Evolutionary conservation across 2,888 invertebrate genomes (phyloP).

Genomic region (Chouioia cunea): DNA sequence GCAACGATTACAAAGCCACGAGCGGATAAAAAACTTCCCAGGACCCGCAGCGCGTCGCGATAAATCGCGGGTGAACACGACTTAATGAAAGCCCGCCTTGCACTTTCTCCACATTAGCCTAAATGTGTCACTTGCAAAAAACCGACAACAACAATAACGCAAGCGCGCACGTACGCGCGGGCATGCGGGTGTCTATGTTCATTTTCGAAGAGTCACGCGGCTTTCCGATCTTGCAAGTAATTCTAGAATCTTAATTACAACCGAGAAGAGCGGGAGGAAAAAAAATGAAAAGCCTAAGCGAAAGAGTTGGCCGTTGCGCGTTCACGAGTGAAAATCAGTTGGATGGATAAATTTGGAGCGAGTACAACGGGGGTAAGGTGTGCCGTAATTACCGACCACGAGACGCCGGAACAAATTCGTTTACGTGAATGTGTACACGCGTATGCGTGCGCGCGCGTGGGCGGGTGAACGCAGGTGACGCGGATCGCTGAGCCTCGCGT

Average conservation of each 20-base stretch:
- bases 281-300: not conserved
- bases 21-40: conserved; percentile 26
- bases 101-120: conserved; percentile 38
- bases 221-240: conserved; percentile 5
- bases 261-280: not conserved
- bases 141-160: not conserved
- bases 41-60: not conserved
- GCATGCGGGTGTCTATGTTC: not conserved
- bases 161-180: too few species aligned
- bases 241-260: conserved; percentile 17
- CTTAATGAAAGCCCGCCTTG: conserved; percentile 15
- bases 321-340: conserved; percentile 14
- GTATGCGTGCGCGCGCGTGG: not conserved
- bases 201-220: not conserved
- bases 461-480: not conserved
- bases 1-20: not conserved
- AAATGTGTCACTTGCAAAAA: conserved; percentile 37
- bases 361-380: too few species aligned
- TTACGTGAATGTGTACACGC: not conserved
- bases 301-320: conserved; percentile 11
- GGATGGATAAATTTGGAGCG: too few species aligned
- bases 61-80: conserved; percentile 5
- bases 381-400: too few species aligned
- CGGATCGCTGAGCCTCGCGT: not conserved
- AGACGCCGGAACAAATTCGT: conserved; percentile 12